phyloP scores from a whole-genome alignment of 2,888 invertebrate species.

The Lasioglossum lativentre region DNA sequence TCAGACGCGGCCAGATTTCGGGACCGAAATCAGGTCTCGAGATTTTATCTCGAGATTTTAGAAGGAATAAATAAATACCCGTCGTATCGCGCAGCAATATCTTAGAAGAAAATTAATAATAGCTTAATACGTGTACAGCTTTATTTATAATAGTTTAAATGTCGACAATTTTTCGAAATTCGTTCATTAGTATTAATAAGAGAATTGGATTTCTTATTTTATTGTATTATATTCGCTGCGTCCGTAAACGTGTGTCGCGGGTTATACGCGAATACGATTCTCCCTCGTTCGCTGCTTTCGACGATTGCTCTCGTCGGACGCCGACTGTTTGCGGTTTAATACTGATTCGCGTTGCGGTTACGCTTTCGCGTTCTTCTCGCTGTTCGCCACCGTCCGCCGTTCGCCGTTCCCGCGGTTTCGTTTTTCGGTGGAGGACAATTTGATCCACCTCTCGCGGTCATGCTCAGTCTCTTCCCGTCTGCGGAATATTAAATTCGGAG shows the following conservation, averaged over 20 bases:
- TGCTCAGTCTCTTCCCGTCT: neutral
- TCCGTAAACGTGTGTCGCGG: conserved; percentile 50
- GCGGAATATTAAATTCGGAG: conserved; percentile 8
- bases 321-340: conserved; percentile 36
- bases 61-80: too few relatives aligned
- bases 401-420: conserved; percentile 32
- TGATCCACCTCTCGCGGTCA: neutral
- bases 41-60: neutral
- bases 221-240: neutral
- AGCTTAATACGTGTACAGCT: too few relatives aligned
- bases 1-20: conserved; percentile 8
- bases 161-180: too few relatives aligned
- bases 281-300: conserved; percentile 39
- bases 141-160: too few relatives aligned
- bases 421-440: conserved; percentile 37
- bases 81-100: too few relatives aligned
- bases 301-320: conserved; percentile 29
- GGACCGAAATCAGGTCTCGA: neutral
- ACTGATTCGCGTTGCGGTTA: conserved; percentile 45
- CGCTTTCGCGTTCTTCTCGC: conserved; percentile 48
- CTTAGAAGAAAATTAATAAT: too few relatives aligned
- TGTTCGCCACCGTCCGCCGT: neutral
- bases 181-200: neutral
- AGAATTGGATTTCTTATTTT: neutral
- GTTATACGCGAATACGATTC: conserved; percentile 33